These are phyloP conservation scores for Amorpha juglandis DNA, from an alignment of 2,888 invertebrate genomes.

Conservation along the genomic window DNA sequence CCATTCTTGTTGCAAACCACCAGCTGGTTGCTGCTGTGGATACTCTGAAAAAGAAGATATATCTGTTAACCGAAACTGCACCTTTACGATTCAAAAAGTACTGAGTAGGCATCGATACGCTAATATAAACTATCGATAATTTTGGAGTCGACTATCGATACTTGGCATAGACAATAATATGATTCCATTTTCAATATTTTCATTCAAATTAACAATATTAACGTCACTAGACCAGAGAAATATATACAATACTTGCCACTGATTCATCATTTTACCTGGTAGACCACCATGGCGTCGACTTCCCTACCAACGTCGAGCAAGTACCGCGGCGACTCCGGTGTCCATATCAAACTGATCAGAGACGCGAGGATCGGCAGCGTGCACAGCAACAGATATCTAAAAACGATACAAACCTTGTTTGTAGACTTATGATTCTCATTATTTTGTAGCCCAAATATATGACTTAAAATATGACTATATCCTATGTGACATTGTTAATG, in stretches of 20 bases:
- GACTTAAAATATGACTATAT: no score
- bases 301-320: slow-evolving; percentile 89
- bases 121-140: not conserved
- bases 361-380: slow-evolving; percentile 89
- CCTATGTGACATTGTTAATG: no score
- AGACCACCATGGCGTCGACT: slow-evolving; percentile 90
- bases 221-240: no score
- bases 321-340: slow-evolving; percentile 90
- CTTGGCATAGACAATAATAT: no score
- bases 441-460: no score
- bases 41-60: slow-evolving; percentile 62
- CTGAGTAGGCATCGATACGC: not conserved
- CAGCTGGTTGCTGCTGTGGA: slow-evolving; percentile 83
- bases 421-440: no score
- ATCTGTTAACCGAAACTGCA: no score
- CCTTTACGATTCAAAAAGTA: not conserved
- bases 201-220: no score
- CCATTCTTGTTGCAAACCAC: slow-evolving; percentile 60
- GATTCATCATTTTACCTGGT: slow-evolving; percentile 79
- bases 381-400: slow-evolving; percentile 86
- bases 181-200: no score
- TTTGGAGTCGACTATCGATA: not conserved
- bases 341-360: slow-evolving; percentile 88
- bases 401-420: not conserved
- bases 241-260: no score